Evolutionary conservation across 2,113 vertebrate genomes (phyloP).

Genomic region (Propithecus coquereli): DNA sequence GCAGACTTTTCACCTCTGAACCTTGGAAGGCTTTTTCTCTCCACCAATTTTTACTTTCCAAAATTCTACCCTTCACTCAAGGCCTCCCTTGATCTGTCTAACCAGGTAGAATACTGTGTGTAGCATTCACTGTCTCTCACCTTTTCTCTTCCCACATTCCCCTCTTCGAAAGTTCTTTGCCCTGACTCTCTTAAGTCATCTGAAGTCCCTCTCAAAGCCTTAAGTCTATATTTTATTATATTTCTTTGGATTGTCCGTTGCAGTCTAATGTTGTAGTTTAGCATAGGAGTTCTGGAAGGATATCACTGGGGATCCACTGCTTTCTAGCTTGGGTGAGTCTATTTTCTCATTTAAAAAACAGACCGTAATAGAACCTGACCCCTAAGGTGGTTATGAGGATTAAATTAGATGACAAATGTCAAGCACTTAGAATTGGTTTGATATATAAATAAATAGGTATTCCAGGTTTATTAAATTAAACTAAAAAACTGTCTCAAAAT

Average conservation of each 20-base stretch:
- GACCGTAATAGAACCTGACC: background rate
- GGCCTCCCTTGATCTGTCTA: background rate
- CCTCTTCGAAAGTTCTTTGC: background rate
- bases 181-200: background rate
- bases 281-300: background rate
- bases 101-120: rapidly evolving
- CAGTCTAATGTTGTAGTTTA: background rate
- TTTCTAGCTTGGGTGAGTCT: background rate
- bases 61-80: background rate
- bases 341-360: background rate
- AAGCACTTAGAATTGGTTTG: background rate
- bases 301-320: background rate
- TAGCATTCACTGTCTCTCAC: background rate
- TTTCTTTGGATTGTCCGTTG: background rate
- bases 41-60: background rate
- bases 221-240: background rate
- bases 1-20: background rate
- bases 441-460: background rate
- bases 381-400: background rate
- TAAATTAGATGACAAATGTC: background rate
- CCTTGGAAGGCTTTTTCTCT: background rate
- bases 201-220: background rate
- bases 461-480: background rate
- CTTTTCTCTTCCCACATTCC: background rate
- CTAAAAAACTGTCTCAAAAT: background rate